Conservation (phyloP, 2,113 vertebrate species). For the Nibea coibor region DNA sequence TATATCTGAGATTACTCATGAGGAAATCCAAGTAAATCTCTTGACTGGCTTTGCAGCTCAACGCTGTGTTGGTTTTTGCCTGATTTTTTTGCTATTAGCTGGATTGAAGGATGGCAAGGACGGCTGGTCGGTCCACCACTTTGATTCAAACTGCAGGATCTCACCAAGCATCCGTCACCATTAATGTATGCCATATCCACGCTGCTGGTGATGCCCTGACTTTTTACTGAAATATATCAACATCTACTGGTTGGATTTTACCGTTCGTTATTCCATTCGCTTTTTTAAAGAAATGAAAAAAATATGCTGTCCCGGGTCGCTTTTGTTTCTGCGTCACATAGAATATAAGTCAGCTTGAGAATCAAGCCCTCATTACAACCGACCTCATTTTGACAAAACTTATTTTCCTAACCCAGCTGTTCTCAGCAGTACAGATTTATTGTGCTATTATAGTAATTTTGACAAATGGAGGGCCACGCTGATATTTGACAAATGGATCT, state of each 20-base stretch:
- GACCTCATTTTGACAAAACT: constrained; percentile 28
- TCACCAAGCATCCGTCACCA: too few species aligned
- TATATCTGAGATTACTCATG: too few species aligned
- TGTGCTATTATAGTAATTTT: constrained; percentile 54
- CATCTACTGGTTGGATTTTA: background rate
- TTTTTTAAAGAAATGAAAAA: background rate
- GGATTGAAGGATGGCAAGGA: too few species aligned
- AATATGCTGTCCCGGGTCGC: background rate
- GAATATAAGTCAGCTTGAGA: constrained; percentile 10
- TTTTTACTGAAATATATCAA: background rate
- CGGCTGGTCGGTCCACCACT: too few species aligned
- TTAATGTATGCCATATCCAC: background rate
- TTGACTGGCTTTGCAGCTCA: too few species aligned
- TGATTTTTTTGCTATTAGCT: too few species aligned
- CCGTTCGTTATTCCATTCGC: background rate
- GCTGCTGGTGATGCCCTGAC: background rate
- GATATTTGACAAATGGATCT: constrained; percentile 69
- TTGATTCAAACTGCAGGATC: too few species aligned
- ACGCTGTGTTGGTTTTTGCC: too few species aligned
- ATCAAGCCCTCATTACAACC: constrained; percentile 31
- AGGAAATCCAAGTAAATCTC: too few species aligned
- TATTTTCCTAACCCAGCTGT: constrained; percentile 40
- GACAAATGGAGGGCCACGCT: constrained; percentile 49
- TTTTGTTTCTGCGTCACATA: too few species aligned
- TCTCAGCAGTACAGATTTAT: constrained; percentile 52